These are phyloP conservation scores for Lepidothrix coronata DNA, from an alignment of 2,113 vertebrate genomes.

Conservation along the genomic window DNA sequence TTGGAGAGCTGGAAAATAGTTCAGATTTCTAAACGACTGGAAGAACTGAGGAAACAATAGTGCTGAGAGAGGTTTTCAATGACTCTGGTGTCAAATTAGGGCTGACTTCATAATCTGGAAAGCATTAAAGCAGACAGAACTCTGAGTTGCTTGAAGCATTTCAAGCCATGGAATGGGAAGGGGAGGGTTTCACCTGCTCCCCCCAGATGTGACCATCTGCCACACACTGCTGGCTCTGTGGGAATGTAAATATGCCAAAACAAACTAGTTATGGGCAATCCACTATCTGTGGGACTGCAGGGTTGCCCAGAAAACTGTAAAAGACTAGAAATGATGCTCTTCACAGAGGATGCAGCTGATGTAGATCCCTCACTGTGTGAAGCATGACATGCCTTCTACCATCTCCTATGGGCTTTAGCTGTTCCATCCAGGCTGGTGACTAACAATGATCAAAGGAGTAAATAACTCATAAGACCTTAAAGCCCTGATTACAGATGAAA, in stretches of 20 bases:
- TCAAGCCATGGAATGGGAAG: neutral
- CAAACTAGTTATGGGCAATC: neutral
- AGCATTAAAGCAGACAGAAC: neutral
- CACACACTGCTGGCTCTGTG: neutral
- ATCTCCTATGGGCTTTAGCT: neutral
- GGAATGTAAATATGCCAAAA: neutral
- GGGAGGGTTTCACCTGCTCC: neutral
- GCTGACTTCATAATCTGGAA: neutral
- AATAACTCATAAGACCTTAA: neutral
- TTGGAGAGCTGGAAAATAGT: neutral
- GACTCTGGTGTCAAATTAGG: neutral
- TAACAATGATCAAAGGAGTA: neutral
- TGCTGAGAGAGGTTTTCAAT: neutral
- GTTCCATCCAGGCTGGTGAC: neutral
- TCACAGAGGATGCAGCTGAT: neutral
- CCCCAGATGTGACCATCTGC: neutral
- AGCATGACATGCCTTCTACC: neutral
- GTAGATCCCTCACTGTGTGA: neutral
- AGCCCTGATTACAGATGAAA: neutral
- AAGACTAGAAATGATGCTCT: neutral
- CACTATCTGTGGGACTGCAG: neutral
- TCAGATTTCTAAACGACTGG: neutral
- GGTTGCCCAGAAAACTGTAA: neutral
- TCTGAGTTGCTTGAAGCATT: neutral
- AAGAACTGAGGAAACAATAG: neutral